phyloP scores from a whole-genome alignment of 2,888 invertebrate species.

The Pomacea canaliculata region DNA sequence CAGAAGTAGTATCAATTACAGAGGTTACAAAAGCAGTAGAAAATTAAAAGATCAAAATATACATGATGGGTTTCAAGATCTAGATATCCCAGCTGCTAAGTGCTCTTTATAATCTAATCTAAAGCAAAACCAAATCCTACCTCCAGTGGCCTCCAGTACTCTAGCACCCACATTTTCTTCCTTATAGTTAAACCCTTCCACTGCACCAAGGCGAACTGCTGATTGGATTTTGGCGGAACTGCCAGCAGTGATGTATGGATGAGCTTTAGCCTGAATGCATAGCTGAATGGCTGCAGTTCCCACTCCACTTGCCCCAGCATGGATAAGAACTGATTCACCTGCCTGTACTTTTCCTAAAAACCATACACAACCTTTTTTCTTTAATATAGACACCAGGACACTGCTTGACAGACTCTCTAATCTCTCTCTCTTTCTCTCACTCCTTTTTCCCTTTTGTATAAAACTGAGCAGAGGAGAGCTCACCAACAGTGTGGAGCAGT shows the following conservation, averaged over 20 bases:
- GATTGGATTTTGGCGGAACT: slow-evolving; percentile 60
- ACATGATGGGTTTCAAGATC: too few species aligned
- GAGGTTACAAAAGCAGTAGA: too few species aligned
- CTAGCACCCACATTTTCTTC: slow-evolving; percentile 58
- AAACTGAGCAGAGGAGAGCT: slow-evolving; percentile 3
- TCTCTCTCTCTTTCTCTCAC: too few species aligned
- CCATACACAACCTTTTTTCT: background rate
- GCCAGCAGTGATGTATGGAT: slow-evolving; percentile 66
- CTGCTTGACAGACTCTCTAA: too few species aligned
- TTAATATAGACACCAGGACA: background rate
- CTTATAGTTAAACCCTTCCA: slow-evolving; percentile 67
- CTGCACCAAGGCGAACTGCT: slow-evolving; percentile 63
- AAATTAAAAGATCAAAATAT: too few species aligned
- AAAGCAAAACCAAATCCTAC: slow-evolving; percentile 36
- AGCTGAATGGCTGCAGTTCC: slow-evolving; percentile 70
- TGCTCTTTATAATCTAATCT: too few species aligned
- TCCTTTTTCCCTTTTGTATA: too few species aligned
- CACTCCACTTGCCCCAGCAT: slow-evolving; percentile 70
- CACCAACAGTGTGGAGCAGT: slow-evolving; percentile 64
- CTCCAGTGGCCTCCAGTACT: slow-evolving; percentile 59
- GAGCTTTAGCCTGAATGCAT: slow-evolving; percentile 54
- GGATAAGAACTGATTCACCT: slow-evolving; percentile 67
- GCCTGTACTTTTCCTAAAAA: slow-evolving; percentile 56
- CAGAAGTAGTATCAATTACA: too few species aligned
- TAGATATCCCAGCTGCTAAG: too few species aligned